phyloP scores from a whole-genome alignment of 53 echinoderm and acorn worm species.

The Henricia sp. region DNA sequence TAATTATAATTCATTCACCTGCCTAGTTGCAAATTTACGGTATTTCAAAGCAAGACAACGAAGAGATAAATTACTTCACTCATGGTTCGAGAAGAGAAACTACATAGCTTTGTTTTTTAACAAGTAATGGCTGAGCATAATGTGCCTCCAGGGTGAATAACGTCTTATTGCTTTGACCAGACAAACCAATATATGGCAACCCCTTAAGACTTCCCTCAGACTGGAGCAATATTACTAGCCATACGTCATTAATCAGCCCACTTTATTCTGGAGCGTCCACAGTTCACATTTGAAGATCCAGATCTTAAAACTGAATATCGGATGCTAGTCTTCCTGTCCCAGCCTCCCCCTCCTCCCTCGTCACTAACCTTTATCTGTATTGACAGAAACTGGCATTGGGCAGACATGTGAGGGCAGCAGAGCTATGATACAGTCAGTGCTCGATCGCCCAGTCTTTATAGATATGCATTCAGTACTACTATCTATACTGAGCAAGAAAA shows the following conservation, averaged over 20 bases:
- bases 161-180: conserved; percentile 1
- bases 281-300: neutral
- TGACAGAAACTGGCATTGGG: neutral
- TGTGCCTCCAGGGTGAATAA: conserved; percentile 1
- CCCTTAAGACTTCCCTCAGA: neutral
- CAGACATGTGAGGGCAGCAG: conserved; percentile 12
- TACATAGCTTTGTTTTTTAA: neutral
- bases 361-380: neutral
- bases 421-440: neutral
- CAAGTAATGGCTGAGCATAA: conserved; percentile 3
- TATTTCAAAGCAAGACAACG: neutral
- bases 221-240: neutral
- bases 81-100: neutral
- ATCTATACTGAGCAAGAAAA: too few relatives aligned
- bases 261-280: neutral
- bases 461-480: too few relatives aligned
- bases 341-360: neutral
- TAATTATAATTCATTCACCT: too few relatives aligned
- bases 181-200: neutral
- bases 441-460: too few relatives aligned
- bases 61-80: neutral
- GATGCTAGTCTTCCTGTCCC: neutral
- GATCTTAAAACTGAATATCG: neutral
- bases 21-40: too few relatives aligned
- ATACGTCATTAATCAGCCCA: conserved; percentile 45